Evolutionary conservation across 1,140 invertebrate genomes (phyloP).

Genomic region (Latrodectus geometricus): DNA sequence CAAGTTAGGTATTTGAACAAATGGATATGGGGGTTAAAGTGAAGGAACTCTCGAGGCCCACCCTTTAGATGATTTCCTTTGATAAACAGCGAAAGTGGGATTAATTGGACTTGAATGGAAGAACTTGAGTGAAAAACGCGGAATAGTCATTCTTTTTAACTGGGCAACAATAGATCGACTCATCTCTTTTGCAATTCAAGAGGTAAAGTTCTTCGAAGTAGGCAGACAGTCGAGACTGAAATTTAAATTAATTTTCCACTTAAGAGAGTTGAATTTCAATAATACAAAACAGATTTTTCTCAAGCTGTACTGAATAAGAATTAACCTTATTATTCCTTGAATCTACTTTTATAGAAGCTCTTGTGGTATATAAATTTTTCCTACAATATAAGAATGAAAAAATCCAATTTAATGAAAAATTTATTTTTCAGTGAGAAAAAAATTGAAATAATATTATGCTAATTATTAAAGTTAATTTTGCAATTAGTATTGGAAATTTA

Average conservation of each 20-base stretch:
- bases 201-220: not conserved
- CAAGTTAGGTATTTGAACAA: not conserved
- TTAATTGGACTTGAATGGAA: not conserved
- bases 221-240: not conserved
- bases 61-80: not conserved
- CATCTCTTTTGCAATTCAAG: not conserved
- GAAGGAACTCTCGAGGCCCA: not conserved
- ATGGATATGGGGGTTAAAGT: not conserved
- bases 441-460: too few species aligned
- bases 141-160: not conserved
- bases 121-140: not conserved
- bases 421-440: too few species aligned
- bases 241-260: too few species aligned
- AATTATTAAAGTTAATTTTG: too few species aligned
- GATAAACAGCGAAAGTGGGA: not conserved
- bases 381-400: too few species aligned
- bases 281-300: not conserved
- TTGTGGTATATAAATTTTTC: too few species aligned
- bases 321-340: too few species aligned
- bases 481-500: too few species aligned
- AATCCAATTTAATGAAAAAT: too few species aligned
- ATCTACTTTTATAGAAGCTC: too few species aligned
- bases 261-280: not conserved
- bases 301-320: not conserved
- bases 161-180: not conserved